Evolutionary conservation across 2,797 vertebrate genomes (phyloP).

Genomic region (Anguilla marmorata): DNA sequence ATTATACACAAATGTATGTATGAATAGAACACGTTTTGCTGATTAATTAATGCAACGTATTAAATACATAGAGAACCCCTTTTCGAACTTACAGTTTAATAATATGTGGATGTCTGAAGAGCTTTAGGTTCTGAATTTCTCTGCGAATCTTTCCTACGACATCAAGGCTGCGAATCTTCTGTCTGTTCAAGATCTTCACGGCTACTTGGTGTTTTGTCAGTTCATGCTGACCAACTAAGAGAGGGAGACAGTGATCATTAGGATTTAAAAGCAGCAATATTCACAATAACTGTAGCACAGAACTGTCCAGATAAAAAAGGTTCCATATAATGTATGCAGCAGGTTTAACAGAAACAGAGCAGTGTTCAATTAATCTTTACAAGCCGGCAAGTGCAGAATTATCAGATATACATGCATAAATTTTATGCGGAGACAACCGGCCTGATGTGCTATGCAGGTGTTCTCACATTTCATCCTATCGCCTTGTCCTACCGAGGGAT

Average conservation of each 20-base stretch:
- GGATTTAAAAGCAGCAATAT: not conserved
- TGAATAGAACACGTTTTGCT: not conserved
- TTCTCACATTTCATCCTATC: no score
- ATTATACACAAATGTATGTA: no score
- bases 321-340: no score
- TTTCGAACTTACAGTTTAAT: slow-evolving; percentile 92
- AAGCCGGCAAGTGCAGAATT: no score
- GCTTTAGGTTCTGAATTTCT: slow-evolving; percentile 98
- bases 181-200: slow-evolving; percentile 96
- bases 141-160: slow-evolving; percentile 97
- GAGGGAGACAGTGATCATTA: slow-evolving; percentile 14
- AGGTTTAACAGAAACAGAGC: no score
- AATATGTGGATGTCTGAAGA: slow-evolving; percentile 97
- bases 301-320: not conserved
- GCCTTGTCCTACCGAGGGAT: no score
- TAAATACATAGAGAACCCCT: not conserved
- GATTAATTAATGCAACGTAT: no score
- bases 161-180: slow-evolving; percentile 98
- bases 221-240: slow-evolving; percentile 92
- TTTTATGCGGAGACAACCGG: no score
- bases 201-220: slow-evolving; percentile 98
- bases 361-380: no score
- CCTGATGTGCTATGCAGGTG: no score
- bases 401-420: no score
- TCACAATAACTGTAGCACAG: not conserved